These are phyloP conservation scores for Pocillopora grandis DNA, from an alignment of 92 coral and sea anemone species.

Conservation along the genomic window DNA sequence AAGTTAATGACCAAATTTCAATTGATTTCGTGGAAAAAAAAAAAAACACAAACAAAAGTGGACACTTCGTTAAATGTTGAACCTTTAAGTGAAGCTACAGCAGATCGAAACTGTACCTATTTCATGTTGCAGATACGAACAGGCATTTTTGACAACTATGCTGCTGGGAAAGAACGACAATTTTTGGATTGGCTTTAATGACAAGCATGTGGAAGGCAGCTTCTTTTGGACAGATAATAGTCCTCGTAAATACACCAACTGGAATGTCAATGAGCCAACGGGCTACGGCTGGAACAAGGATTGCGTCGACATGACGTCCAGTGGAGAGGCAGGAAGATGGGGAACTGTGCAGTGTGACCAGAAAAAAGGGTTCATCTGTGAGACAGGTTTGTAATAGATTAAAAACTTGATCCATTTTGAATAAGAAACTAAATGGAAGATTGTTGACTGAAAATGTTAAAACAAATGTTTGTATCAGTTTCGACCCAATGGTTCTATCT, in stretches of 20 bases:
- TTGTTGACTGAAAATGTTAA: too few relatives aligned
- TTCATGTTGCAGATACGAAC: constrained; percentile 69
- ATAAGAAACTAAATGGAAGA: too few relatives aligned
- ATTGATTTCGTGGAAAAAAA: not conserved
- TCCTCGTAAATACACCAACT: constrained; percentile 68
- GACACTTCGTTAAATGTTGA: not conserved
- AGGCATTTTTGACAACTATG: constrained; percentile 74
- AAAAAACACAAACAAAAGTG: not conserved
- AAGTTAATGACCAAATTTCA: not conserved
- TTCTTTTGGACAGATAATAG: constrained; percentile 78
- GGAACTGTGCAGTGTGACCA: constrained; percentile 50
- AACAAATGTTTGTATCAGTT: too few relatives aligned
- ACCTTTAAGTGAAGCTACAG: too few relatives aligned
- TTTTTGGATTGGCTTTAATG: constrained; percentile 91
- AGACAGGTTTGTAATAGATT: constrained; percentile 59
- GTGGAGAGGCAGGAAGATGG: constrained; percentile 79
- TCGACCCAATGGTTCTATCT: too few relatives aligned
- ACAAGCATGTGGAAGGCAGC: constrained; percentile 47
- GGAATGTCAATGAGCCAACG: constrained; percentile 76
- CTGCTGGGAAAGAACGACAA: constrained; percentile 24
- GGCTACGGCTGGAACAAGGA: constrained; percentile 26
- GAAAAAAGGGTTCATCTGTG: constrained; percentile 74
- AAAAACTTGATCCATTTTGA: too few relatives aligned
- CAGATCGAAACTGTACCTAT: not conserved
- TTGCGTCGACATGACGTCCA: constrained; percentile 74